Evolutionary conservation across 2,113 vertebrate species (phyloP), one percentile per base, ranked within the genome.

Genomic region (Alectura lathami): DNA sequence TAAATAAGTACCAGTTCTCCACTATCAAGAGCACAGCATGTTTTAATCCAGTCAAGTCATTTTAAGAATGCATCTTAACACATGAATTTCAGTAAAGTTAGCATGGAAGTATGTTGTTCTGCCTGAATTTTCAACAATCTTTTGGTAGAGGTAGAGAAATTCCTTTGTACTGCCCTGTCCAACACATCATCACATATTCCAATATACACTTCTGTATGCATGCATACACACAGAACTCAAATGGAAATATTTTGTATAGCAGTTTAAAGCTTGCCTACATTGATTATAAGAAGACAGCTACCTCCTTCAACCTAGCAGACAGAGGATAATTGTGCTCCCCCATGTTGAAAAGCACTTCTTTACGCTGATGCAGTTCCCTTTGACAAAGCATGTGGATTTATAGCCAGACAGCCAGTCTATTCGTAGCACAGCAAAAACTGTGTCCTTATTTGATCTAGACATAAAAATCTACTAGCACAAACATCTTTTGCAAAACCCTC

Each of bases 191-290:
- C 21, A 27, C 15, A 1, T 17, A 32, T 68, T 67, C 18, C 86
- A 73, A 53, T 0, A 7, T 29, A 64, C 23, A 42, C 2, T 7
- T 6, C 13, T 9, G 26, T 11, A 17, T 34, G 17, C 2, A 3
- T 8, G 2, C 4, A 4, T 5, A 14, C 4, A 16, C 17, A 14
- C 27, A 6, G 6, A 16, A 12, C 59, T 62, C 50, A 77, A 50
- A 69, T 42, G 34, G 18, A 70, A 42, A 11, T 34, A 67, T 50
- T 82, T 86, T 38, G 4, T 34, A 75, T 2, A 36, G 7, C 11
- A 8, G 78, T 36, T 5, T 40, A 76, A 36, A 40, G 9, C 17
- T 67, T 53, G 57, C 5, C 11, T n/a, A n/a, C n/a, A n/a, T n/a
- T n/a, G n/a, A n/a, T n/a, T n/a, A n/a, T n/a, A n/a, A n/a, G 14